A percentile compares a stretch with the other conserved stretches of the same genome.
These are phyloP conservation scores for Pollenia labialis DNA, from an alignment of 2,888 invertebrate species.

Conservation along the genomic window DNA sequence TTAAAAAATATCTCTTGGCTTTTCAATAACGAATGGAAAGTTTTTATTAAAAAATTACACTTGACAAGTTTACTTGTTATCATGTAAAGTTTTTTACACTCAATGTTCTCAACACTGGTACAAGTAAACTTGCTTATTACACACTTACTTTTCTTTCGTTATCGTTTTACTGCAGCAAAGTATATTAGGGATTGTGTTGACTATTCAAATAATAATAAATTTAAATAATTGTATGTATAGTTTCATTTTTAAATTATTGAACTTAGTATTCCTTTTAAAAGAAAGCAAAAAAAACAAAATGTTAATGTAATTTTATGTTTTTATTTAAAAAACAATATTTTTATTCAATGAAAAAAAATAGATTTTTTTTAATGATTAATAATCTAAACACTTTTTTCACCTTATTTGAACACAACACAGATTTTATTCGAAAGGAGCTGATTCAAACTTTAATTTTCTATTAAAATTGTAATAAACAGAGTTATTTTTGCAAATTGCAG, in stretches of 20 bases:
- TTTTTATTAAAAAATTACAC: too few species aligned
- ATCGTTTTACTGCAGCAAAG: neutral
- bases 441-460: too few species aligned
- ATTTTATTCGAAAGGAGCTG: too few species aligned
- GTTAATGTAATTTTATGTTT: slow-evolving; percentile 53
- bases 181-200: slow-evolving; percentile 44
- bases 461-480: too few species aligned
- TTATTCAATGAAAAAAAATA: slow-evolving; percentile 21
- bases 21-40: too few species aligned
- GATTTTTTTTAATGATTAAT: slow-evolving; percentile 10
- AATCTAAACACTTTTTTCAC: too few species aligned
- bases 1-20: too few species aligned
- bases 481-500: too few species aligned
- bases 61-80: too few species aligned
- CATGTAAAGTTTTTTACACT: too few species aligned
- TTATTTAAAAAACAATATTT: slow-evolving; percentile 34
- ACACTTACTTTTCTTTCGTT: neutral
- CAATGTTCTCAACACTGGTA: too few species aligned
- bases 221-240: slow-evolving; percentile 29
- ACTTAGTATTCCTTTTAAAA: slow-evolving; percentile 23
- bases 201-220: slow-evolving; percentile 17
- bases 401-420: too few species aligned
- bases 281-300: neutral
- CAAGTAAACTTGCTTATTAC: neutral
- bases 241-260: slow-evolving; percentile 28